Evolutionary conservation across 2,113 vertebrate genomes (phyloP), one percentile per base, ranked within the genome.

Genomic region (Eulemur rufifrons): DNA sequence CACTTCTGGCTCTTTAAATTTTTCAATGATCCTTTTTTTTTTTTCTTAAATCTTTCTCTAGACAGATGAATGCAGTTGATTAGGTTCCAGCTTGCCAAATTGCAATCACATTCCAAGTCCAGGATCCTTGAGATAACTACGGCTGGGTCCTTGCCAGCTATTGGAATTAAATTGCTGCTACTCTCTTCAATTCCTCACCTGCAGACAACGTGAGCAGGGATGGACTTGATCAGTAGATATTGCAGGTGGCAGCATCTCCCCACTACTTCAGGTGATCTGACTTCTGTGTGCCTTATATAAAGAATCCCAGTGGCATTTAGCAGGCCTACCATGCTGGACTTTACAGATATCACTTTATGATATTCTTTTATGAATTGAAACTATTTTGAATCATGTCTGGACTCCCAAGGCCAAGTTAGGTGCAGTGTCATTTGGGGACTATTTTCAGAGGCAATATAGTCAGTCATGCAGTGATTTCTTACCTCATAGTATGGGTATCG

Each of bases 381-480:
- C 14, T 73, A 66, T 86, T 92, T 94, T 92, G 83, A 93, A 76
- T 86, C 64, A 87, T 85, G 59, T 94, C 95, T 95, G 61, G 11
- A 74, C 37, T 80, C 34, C 34, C 56, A 89, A 88, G 80, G 15
- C 59, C 39, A 91, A 68, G 52, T 85, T 86, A 71, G 80, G 84
- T 87, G 39, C 39, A 68, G 7, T 94, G 17, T 94, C 17, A 56
- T 98, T 97, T 97, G 80, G 80, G 95, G 83, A 94, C 45, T 93
- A 84, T 86, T 96, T 98, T 74, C 77, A 66, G 25, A 54, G 23
- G 88, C 91, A 80, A n/a, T 77, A 66, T 73, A 92, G 76, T 23
- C 32, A 95, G 89, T 20, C 47, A 95, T 42, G 69, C 69, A 64
- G 64, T 50, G 52, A 76, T 86, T 93, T 96, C 89, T 76, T 77